Evolutionary conservation across 2,797 vertebrate species (phyloP).

Genomic region (Platyrinchus mystaceus): DNA sequence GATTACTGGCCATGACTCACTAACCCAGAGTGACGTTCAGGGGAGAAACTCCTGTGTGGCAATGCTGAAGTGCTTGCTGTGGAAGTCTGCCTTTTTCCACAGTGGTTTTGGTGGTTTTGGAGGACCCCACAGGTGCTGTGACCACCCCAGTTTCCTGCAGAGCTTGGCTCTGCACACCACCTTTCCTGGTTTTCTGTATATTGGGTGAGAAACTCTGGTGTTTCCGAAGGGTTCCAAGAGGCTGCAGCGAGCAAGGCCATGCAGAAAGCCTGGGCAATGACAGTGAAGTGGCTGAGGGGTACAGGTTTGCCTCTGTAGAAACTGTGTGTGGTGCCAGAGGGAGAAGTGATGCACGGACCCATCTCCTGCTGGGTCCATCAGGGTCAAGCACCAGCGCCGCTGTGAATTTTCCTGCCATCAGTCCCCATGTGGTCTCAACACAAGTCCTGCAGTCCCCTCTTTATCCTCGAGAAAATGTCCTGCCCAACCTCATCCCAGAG

Average conservation of each 20-base stretch:
- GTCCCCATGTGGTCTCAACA: neutral
- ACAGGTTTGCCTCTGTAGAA: neutral
- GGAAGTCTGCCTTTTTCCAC: neutral
- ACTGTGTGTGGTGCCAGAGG: neutral
- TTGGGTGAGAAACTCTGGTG: neutral
- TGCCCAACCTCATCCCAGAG: neutral
- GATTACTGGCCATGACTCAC: fast-evolving
- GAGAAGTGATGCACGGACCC: neutral
- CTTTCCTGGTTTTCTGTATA: neutral
- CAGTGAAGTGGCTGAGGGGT: fast-evolving
- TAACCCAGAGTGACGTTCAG: fast-evolving
- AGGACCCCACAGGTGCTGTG: neutral
- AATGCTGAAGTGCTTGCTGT: fast-evolving
- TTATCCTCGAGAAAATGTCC: neutral
- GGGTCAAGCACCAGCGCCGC: neutral
- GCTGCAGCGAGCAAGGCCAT: fast-evolving
- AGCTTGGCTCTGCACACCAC: fast-evolving
- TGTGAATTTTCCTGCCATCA: neutral
- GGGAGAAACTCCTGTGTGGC: fast-evolving
- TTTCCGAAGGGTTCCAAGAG: neutral
- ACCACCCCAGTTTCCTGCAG: neutral
- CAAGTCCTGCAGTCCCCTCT: fast-evolving
- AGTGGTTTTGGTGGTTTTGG: neutral
- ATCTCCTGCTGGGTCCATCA: neutral
- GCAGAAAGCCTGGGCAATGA: fast-evolving